phyloP scores from a whole-genome alignment of 2,888 invertebrate species.

The Chloromyia formosa region DNA sequence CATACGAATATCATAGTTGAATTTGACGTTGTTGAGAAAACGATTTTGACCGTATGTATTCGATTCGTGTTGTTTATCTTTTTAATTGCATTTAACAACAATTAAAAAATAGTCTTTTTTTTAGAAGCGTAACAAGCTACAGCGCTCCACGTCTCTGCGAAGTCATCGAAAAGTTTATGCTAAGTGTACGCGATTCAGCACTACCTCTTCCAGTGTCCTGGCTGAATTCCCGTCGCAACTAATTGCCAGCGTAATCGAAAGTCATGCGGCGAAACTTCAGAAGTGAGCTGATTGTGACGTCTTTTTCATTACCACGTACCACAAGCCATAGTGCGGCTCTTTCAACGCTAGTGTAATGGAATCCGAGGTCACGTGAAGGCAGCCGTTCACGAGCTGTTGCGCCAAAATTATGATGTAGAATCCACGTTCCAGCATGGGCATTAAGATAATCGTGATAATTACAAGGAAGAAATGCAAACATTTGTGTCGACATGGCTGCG shows the following conservation, averaged over 20 bases:
- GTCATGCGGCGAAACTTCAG: slow-evolving; percentile 91
- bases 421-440: slow-evolving; percentile 94
- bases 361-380: slow-evolving; percentile 97
- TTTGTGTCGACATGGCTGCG: slow-evolving; percentile 84
- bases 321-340: slow-evolving; percentile 92
- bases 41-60: too few species aligned
- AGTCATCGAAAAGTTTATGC: slow-evolving; percentile 92
- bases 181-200: slow-evolving; percentile 89
- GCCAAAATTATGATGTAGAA: slow-evolving; percentile 93
- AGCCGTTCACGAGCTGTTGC: slow-evolving; percentile 91
- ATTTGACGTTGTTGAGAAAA: too few species aligned
- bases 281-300: slow-evolving; percentile 91
- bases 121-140: too few species aligned
- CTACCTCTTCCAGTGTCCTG: slow-evolving; percentile 90
- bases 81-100: too few species aligned
- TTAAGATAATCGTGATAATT: slow-evolving; percentile 92
- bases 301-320: slow-evolving; percentile 95
- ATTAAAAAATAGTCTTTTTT: too few species aligned
- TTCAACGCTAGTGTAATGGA: slow-evolving; percentile 94
- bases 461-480: slow-evolving; percentile 90
- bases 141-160: slow-evolving; percentile 83
- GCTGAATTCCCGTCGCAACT: slow-evolving; percentile 95
- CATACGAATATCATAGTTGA: too few species aligned
- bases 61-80: too few species aligned
- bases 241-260: slow-evolving; percentile 66